phyloP scores from a whole-genome alignment of 2,888 invertebrate genomes.

The Ochropleura plecta region DNA sequence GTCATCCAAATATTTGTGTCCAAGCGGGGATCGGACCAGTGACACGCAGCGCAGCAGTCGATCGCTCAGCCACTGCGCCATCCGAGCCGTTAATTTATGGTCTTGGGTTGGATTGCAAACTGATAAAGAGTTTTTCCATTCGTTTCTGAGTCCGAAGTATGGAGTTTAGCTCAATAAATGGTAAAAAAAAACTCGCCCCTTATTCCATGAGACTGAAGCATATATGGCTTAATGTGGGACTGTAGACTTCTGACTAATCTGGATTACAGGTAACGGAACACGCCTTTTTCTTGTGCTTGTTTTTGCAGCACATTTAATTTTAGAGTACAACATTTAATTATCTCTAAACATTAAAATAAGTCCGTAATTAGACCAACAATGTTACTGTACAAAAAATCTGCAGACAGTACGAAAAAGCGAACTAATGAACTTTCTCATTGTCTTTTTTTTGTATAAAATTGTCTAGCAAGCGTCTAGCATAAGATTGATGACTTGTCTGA shows the following conservation, averaged over 20 bases:
- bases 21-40: too few relatives aligned
- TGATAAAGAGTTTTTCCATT: background rate
- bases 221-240: background rate
- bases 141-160: background rate
- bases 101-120: background rate
- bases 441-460: slow-evolving; percentile 21
- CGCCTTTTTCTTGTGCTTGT: background rate
- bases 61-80: too few relatives aligned
- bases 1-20: too few relatives aligned
- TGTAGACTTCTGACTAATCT: background rate
- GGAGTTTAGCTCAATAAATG: background rate
- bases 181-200: background rate
- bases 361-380: slow-evolving; percentile 6
- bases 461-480: slow-evolving; percentile 41
- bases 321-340: slow-evolving; percentile 1
- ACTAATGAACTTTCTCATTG: slow-evolving; percentile 15
- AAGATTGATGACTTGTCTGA: slow-evolving; percentile 48
- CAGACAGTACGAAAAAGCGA: too few relatives aligned
- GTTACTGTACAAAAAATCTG: background rate
- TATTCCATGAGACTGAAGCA: background rate
- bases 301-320: slow-evolving; percentile 2
- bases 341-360: background rate
- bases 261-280: background rate
- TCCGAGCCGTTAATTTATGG: too few relatives aligned
- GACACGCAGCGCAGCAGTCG: too few relatives aligned